These are phyloP conservation scores for Australoheros scitulus DNA, from an alignment of 2,113 vertebrate species.

Conservation along the genomic window DNA sequence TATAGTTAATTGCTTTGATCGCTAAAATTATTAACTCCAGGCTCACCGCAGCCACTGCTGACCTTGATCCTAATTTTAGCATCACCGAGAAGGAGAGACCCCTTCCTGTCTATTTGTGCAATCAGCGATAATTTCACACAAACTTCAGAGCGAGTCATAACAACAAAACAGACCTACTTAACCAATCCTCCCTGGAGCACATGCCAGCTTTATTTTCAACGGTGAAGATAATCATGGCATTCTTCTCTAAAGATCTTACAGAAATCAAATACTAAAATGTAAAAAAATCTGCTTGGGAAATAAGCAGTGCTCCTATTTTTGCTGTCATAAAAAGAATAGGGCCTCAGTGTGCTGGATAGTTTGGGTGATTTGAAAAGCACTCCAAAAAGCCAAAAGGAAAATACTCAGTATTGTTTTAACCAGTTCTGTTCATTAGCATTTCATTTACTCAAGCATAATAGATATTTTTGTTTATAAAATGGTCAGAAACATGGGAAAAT, in stretches of 20 bases:
- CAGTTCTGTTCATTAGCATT: not conserved
- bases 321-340: not conserved
- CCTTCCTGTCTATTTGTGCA: slow-evolving; percentile 16
- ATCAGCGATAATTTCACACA: slow-evolving; percentile 42
- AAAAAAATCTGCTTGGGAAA: not conserved
- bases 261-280: slow-evolving; percentile 3
- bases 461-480: not conserved
- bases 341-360: not conserved
- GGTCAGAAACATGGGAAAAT: not conserved
- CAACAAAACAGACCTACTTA: slow-evolving; percentile 52
- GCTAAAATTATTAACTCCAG: slow-evolving; percentile 32
- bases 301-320: not conserved
- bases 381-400: not conserved
- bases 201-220: slow-evolving; percentile 41
- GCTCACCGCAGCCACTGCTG: slow-evolving; percentile 24
- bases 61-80: slow-evolving; percentile 45
- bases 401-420: not conserved
- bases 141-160: slow-evolving; percentile 24
- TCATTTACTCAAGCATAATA: not conserved
- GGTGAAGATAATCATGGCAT: slow-evolving; percentile 12
- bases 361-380: not conserved
- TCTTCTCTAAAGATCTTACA: slow-evolving; percentile 7
- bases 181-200: slow-evolving; percentile 40
- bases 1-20: slow-evolving; percentile 50
- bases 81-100: not conserved